Evolutionary conservation across 2,113 vertebrate species (phyloP).

Genomic region (Furnarius figulus): DNA sequence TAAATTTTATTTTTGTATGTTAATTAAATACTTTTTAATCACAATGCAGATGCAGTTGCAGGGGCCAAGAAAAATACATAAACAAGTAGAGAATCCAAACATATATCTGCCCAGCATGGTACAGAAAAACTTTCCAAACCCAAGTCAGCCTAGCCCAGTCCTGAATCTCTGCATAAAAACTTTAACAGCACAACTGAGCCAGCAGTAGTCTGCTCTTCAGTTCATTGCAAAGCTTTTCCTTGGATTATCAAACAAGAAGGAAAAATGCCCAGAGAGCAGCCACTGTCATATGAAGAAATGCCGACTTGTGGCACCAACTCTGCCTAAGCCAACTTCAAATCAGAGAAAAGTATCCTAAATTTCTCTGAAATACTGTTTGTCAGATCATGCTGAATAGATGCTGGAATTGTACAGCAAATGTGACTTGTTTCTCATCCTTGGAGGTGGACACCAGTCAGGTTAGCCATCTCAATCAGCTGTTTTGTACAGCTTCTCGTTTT

Average conservation of each 20-base stretch:
- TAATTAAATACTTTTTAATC: slow-evolving; percentile 69
- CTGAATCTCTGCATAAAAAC: not conserved
- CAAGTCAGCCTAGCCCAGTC: not conserved
- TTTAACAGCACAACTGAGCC: not conserved
- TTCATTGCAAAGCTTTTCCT: not conserved
- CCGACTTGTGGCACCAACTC: not conserved
- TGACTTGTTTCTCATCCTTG: not conserved
- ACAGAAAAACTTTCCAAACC: slow-evolving; percentile 33
- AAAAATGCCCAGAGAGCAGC: not conserved
- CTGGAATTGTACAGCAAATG: not conserved
- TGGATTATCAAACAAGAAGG: not conserved
- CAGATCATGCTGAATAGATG: not conserved
- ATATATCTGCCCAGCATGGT: slow-evolving; percentile 53
- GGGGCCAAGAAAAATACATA: slow-evolving; percentile 69
- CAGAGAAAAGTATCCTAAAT: not conserved
- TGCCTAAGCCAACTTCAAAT: not conserved
- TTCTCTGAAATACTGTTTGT: not conserved
- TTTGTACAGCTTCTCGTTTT: not conserved
- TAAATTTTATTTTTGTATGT: slow-evolving; percentile 74
- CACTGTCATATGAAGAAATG: not conserved
- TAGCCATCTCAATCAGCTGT: not conserved
- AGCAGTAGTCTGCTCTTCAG: not conserved
- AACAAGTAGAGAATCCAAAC: slow-evolving; percentile 67
- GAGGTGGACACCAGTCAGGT: not conserved
- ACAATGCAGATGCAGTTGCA: not conserved